Base-by-base conservation (phyloP, 2,113 vertebrate species). In the Gulo gulo region DNA sequence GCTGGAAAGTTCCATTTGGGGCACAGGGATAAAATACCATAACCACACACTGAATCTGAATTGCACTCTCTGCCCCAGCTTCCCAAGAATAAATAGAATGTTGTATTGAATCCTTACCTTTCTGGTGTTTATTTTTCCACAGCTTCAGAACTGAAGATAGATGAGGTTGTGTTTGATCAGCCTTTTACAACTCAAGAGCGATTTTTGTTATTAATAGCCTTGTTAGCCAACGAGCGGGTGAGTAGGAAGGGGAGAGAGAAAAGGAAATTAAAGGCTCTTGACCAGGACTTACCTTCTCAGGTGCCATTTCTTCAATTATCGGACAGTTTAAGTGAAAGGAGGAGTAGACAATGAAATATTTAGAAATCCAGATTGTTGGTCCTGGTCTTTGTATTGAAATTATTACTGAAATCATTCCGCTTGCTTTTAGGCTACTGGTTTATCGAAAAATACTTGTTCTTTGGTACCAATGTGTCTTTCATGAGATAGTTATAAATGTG, bases 401-500 rank as follows among this genome's bases (percentile, higher is more conserved):
- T 10, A 24, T 13, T 26, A 4, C 13, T 63, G 80, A 83, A 87
- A 63, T 50, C 10, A 20, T 16, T n/a, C 34, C 14, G 2, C 4
- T 78, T 21, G 1, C 47, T 76, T 57, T 42, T 15, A 24, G 26
- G 24, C 3, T 9, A 34, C 31, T 16, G 6, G 34, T 50, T 59
- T 55, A 29, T 21, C 9, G 6, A 31, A 52, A 89, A 55, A 18
- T 18, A 1, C 39, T 26, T 13, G 61, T 31, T 65, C 10, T 4
- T 69, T 24, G 8, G 4, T 39, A 7, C 29, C 2, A 0, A 10
- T 0, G 15, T 10, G 6, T 63, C 76, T 71, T 65, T 31, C 12
- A 0, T 0, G 29, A 1, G 71, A 15, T 55, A 20, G 20, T 45
- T 81, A 10, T 36, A 31, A 86, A 50, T 7, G 23, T 11, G 14